Evolutionary conservation across 1,140 invertebrate genomes (phyloP).

Genomic region (Drosophila sp.): DNA sequence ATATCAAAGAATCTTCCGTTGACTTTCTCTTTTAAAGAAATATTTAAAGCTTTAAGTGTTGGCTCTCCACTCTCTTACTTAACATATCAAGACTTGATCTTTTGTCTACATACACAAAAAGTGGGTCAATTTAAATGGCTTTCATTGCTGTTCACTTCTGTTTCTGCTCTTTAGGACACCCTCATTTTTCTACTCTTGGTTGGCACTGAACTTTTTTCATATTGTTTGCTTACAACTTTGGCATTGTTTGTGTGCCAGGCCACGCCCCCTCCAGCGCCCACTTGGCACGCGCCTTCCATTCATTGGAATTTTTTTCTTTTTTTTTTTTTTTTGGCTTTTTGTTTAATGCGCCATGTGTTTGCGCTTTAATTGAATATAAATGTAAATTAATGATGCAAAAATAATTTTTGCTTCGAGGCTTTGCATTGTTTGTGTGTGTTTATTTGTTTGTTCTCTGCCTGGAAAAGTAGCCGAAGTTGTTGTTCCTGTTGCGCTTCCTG

Average conservation of each 20-base stretch:
- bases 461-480: conserved; percentile 35
- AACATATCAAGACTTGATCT: conserved; percentile 5
- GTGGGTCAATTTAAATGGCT: conserved; percentile 27
- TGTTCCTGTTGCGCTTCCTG: conserved; percentile 39
- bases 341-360: conserved; percentile 64
- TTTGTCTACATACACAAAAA: conserved; percentile 14
- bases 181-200: conserved; percentile 14
- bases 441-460: conserved; percentile 48
- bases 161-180: conserved; percentile 5
- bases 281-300: conserved; percentile 55
- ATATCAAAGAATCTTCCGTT: no score
- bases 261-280: conserved; percentile 47
- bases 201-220: conserved; percentile 42
- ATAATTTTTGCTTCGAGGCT: conserved; percentile 81
- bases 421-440: conserved; percentile 35
- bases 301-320: conserved; percentile 5
- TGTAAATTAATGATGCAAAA: conserved; percentile 83
- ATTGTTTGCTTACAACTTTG: conserved; percentile 51
- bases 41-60: neutral
- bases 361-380: conserved; percentile 83
- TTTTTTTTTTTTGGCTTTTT: conserved; percentile 1
- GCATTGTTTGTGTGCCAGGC: conserved; percentile 24
- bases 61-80: neutral
- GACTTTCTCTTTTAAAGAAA: neutral
- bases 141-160: conserved; percentile 1